A percentile compares a stretch with the other conserved stretches of the same genome.
Evolutionary conservation across 1,140 invertebrate genomes (phyloP).

Genomic region (Agrypnia vestita): DNA sequence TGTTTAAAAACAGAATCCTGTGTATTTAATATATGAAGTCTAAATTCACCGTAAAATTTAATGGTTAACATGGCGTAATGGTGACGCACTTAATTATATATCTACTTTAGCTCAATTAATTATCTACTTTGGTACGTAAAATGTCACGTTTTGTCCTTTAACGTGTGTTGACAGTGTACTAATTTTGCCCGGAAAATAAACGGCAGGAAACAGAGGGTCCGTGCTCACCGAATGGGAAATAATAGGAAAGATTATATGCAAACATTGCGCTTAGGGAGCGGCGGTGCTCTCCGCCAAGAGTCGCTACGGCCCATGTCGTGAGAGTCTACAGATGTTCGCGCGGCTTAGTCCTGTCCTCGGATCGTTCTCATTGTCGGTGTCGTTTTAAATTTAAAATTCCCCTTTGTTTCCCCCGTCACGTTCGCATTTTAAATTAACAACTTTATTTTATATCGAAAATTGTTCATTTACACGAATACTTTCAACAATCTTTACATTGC

Average conservation of each 20-base stretch:
- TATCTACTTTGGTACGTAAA: no score
- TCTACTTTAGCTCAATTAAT: no score
- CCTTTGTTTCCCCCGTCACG: no score
- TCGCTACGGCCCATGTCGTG: conserved; percentile 4
- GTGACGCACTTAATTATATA: no score
- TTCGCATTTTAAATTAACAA: no score
- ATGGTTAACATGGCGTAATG: no score
- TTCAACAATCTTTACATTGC: no score
- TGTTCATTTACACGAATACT: not conserved
- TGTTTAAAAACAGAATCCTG: no score
- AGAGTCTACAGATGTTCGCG: conserved; percentile 12
- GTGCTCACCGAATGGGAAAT: conserved; percentile 2
- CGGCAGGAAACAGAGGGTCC: not conserved
- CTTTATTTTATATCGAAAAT: not conserved
- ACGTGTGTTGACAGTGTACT: not conserved
- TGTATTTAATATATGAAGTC: no score
- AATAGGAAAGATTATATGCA: conserved; percentile 15
- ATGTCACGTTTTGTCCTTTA: no score
- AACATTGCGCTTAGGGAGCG: not conserved
- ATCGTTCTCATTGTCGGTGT: not conserved
- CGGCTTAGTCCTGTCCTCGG: not conserved
- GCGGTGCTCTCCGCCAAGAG: not conserved
- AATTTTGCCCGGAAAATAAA: conserved; percentile 2
- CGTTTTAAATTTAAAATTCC: not conserved
- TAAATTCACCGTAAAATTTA: no score